These are phyloP conservation scores for Aurelia aurita complex sp. Pacific DNA, from an alignment of 30 jellyfish, hydroid and myxozoan species.

Conservation along the genomic window DNA sequence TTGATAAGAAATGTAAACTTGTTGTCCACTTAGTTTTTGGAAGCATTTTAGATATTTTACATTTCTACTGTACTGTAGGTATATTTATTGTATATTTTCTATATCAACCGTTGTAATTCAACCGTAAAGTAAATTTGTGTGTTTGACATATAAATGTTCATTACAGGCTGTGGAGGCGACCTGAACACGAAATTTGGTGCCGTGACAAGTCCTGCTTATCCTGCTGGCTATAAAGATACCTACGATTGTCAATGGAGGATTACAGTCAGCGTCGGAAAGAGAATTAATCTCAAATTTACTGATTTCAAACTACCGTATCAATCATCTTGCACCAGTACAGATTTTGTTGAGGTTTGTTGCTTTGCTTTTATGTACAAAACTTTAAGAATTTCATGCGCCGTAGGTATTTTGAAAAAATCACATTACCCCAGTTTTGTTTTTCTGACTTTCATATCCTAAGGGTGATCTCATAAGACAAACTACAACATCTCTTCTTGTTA, in stretches of 20 bases:
- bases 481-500: no score
- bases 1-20: no score
- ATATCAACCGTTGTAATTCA: no score
- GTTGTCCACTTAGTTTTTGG: no score
- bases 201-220: slow-evolving; percentile 55
- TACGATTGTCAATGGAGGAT: slow-evolving; percentile 74
- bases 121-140: no score
- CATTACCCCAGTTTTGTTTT: neutral
- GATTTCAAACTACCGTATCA: slow-evolving; percentile 51
- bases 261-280: slow-evolving; percentile 58
- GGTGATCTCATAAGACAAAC: no score
- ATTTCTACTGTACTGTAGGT: no score
- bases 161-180: slow-evolving; percentile 82
- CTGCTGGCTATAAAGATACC: slow-evolving; percentile 48
- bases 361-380: neutral
- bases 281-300: slow-evolving; percentile 33
- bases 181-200: slow-evolving; percentile 66
- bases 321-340: slow-evolving; percentile 39
- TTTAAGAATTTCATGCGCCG: neutral
- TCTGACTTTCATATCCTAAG: neutral
- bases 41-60: no score
- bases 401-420: neutral
- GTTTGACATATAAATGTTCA: neutral
- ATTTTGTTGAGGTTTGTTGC: slow-evolving; percentile 55
- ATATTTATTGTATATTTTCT: no score